A percentile compares a stretch with the other conserved stretches of the same genome.
These are phyloP conservation scores for Pitta sordida DNA, from an alignment of 2,113 vertebrate species.

Conservation along the genomic window DNA sequence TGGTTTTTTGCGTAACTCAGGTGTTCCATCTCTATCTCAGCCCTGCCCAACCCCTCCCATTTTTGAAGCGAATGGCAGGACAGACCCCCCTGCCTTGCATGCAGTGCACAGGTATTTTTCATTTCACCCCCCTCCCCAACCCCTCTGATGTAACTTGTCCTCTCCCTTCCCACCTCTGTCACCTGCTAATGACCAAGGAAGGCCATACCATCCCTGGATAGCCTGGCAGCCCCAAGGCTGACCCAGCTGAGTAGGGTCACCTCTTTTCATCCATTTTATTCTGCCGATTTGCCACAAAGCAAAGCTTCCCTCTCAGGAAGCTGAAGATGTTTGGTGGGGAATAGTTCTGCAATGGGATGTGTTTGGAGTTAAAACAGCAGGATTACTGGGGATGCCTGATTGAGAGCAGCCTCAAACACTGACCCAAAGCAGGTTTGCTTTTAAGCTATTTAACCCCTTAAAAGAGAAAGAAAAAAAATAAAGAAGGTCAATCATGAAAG, in stretches of 20 bases:
- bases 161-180: background rate
- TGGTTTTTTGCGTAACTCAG: background rate
- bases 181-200: background rate
- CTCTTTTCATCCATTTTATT: background rate
- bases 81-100: background rate
- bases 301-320: background rate
- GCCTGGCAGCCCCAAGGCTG: background rate
- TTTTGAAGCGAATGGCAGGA: background rate
- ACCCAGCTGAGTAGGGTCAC: background rate
- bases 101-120: too few relatives aligned
- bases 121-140: too few relatives aligned
- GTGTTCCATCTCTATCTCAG: background rate
- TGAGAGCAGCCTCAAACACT: background rate
- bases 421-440: background rate
- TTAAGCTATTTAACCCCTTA: constrained; percentile 9
- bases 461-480: background rate
- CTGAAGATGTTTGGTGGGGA: background rate
- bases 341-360: background rate
- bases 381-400: background rate
- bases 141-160: background rate
- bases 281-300: background rate
- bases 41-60: rapidly evolving
- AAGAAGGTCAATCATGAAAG: constrained; percentile 20
- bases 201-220: background rate
- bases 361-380: background rate